Percentiles rank a stretch among this genome's conserved stretches.
Conservation (phyloP, 2,797 vertebrate species). For the Periparus ater region DNA sequence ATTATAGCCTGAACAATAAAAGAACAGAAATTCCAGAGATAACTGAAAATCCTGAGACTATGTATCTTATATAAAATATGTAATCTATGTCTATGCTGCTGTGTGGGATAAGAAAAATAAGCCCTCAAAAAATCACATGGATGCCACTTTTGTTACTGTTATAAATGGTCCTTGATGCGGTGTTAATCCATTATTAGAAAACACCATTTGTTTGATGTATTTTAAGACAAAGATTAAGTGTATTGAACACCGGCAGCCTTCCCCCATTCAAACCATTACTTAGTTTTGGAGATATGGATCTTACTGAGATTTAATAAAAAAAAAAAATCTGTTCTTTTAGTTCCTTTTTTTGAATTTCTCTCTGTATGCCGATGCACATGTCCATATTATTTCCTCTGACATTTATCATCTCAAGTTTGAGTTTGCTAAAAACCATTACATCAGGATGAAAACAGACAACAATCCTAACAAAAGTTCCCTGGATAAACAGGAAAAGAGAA, state of each 20-base stretch:
- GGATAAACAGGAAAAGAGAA: neutral
- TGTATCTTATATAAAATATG: neutral
- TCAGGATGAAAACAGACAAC: neutral
- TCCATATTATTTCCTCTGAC: neutral
- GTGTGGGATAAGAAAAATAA: neutral
- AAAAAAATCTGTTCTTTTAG: neutral
- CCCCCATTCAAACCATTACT: neutral
- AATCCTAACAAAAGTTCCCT: neutral
- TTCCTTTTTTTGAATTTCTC: neutral
- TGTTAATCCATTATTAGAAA: neutral
- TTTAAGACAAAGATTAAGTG: neutral
- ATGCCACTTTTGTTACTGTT: neutral
- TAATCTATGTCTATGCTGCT: neutral
- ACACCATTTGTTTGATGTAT: neutral
- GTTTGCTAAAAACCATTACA: neutral
- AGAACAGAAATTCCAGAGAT: conserved; percentile 53
- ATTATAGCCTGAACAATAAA: conserved; percentile 68
- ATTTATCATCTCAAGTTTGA: neutral
- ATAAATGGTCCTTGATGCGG: neutral
- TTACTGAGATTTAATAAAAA: neutral
- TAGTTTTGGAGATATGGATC: neutral
- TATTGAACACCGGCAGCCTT: neutral
- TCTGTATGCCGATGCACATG: rapidly evolving
- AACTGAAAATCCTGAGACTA: neutral
- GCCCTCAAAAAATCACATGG: neutral